Evolutionary conservation across 2,113 vertebrate genomes (phyloP).

Genomic region (Pterocles burchelli): DNA sequence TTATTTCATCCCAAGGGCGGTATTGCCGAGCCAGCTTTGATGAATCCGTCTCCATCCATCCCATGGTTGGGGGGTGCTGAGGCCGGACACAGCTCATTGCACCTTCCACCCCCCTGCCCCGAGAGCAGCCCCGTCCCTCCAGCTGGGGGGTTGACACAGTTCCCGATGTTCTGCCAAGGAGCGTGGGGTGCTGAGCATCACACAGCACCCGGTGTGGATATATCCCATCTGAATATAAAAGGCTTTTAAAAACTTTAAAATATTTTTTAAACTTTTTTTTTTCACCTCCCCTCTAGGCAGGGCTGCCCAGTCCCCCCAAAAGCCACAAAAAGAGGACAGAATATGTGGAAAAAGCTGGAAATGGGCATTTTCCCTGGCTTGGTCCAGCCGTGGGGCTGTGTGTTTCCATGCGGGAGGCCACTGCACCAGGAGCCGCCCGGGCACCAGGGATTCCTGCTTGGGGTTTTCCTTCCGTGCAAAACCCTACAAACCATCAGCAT

Average conservation of each 20-base stretch:
- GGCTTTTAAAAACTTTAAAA: not conserved
- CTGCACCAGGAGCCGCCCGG: fast-evolving
- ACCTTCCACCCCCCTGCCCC: no score
- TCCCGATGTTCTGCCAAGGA: not conserved
- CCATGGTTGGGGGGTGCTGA: not conserved
- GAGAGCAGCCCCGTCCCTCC: not conserved
- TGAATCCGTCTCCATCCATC: not conserved
- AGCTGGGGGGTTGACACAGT: not conserved
- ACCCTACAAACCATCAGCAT: not conserved
- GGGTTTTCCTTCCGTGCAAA: fast-evolving
- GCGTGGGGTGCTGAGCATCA: not conserved
- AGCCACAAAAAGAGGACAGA: not conserved
- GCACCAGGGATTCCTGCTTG: fast-evolving
- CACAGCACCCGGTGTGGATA: fast-evolving
- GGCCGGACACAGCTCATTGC: not conserved
- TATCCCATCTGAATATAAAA: not conserved
- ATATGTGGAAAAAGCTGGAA: not conserved
- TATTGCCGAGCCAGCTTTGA: not conserved
- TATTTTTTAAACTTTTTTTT: not conserved
- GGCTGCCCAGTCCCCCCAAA: not conserved
- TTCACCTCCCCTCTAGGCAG: not conserved
- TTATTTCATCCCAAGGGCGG: not conserved
- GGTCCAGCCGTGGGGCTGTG: fast-evolving
- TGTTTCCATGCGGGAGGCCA: not conserved
- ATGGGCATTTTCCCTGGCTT: not conserved